Evolutionary conservation across 1,140 invertebrate species (phyloP), one percentile per base, ranked within the genome.

Genomic region (Melanaphis sacchari): DNA sequence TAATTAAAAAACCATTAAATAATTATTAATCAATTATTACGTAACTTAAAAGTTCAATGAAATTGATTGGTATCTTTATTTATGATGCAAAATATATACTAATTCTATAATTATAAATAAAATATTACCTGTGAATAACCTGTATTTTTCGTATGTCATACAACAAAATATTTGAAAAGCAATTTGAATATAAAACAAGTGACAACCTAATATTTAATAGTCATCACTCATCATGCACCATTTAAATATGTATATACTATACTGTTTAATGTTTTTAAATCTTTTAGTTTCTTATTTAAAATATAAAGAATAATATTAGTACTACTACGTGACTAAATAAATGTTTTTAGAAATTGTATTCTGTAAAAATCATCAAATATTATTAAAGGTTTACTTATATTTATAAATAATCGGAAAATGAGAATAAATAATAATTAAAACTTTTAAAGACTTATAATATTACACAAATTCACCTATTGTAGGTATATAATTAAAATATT

Each of bases 1-100:
- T 49, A 88, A 88, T 88, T 88, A 49, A 46, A 88, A 88, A 52
- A 49, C 21, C 31, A 38, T 88, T 88, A 88, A 88, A 46, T 88
- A 88, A 52, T 88, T 88, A 88, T 36, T 49, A 88, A 88, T 88
- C n/a, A 52, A 49, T 88, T 88, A 88, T 88, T 88, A 21, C 85
- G 31, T 43, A 88, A 46, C 43, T 85, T 26, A 40, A 43, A 85
- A 41, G 41, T 85, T 85, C 26, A 43, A 85, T 40, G 40, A 43
- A 85, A 26, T 43, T 24, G 41, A 85, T 85, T 26, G 15, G 2
- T 40, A 26, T 85, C 84, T 85, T 43, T 85, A 85, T 85, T 85
- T 85, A 85, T 41, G 84, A 85, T 40, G 40, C 5, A 85, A 43
- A 43, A 85, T 40, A 85, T 31, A 26, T 43, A 43, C 84, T 85